Base-by-base conservation (phyloP, 2,113 vertebrate species). In the Urocynchramus pylzowi region DNA sequence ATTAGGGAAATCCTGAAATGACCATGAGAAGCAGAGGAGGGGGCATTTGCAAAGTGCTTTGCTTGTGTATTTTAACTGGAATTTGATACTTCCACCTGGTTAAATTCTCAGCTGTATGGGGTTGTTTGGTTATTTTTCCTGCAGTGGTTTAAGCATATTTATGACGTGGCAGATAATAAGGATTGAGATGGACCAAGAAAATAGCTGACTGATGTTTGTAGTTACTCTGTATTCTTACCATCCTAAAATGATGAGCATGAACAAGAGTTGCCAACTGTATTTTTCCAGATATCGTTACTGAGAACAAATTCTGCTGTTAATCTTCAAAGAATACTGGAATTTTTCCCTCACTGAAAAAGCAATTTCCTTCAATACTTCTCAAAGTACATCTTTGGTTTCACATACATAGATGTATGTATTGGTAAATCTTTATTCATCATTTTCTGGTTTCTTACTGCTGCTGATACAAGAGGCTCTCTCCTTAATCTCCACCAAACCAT, bases 1-100 rank as follows among this genome's bases (percentile, higher is more conserved):
- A 20, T 65, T 75, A 53, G 37, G 7, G 26, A 57, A 47, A 50
- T 82, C n/a, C 37, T 69, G 45, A 79, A 90, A 63, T 37, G 33
- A 42, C 44, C 10, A 8, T 47, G 26, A 89, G 41, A 79, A 68
- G 3, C 0, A 0, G 4, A 28, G 27, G 33, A 3, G 3, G 6
- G 6, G 10, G 9, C 4, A 50, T 61, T 86, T 60, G 11, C 9
- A 19, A 74, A 78, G 26, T 45, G 19, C 15, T 65, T 89, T 65
- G 13, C 16, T 87, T 71, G 20, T 37, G 9, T 78, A 8, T 67
- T 67, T 87, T 77, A 49, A 7, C 49, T 56, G 5, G 4, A 42
- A 70, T 91, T 69, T 65, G 30, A 41, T 52, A 39, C 17, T 50
- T 84, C 28, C 42, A 28, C 26, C 16, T 57, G 41, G 45, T 35